A percentile compares a stretch with the other conserved stretches of the same genome.
Conservation (phyloP, 2,888 invertebrate species). For the Zygaena filipendulae region DNA sequence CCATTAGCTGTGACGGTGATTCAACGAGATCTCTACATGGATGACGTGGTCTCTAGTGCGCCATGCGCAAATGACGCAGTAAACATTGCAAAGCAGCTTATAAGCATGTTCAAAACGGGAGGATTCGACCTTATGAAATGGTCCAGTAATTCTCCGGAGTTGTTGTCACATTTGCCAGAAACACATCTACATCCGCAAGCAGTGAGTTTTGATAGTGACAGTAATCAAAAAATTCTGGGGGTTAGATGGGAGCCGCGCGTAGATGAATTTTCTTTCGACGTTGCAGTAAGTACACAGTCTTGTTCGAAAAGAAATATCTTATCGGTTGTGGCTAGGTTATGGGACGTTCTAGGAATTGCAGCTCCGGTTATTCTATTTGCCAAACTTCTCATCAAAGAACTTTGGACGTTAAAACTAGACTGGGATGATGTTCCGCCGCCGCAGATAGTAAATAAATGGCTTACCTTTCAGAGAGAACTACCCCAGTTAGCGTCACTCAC, state of each 20-base stretch:
- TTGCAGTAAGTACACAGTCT: not conserved
- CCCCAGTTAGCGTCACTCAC: not conserved
- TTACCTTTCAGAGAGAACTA: not conserved
- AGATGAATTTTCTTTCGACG: constrained; percentile 7
- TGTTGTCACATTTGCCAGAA: constrained; percentile 8
- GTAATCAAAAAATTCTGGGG: constrained; percentile 10
- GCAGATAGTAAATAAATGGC: not conserved
- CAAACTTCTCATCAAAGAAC: not conserved
- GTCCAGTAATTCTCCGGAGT: constrained; percentile 9
- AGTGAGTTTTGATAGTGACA: constrained; percentile 5
- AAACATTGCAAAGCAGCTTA: constrained; percentile 5
- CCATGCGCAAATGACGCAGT: constrained; percentile 6
- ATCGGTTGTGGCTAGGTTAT: constrained; percentile 5
- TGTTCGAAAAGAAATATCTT: constrained; percentile 6
- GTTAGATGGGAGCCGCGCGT: constrained; percentile 8
- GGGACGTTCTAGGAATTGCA: constrained; percentile 8
- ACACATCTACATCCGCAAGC: constrained; percentile 3
- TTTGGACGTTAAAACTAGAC: not conserved
- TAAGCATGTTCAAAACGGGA: constrained; percentile 7
- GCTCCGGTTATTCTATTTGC: constrained; percentile 5
- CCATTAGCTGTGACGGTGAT: constrained; percentile 7
- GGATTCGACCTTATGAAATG: no score
- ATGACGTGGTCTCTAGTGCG: constrained; percentile 10
- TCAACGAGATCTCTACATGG: constrained; percentile 14
- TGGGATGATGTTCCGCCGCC: constrained; percentile 3